Evolutionary conservation across 2,113 vertebrate species (phyloP), one percentile per base, ranked within the genome.

Genomic region (Geococcyx californianus): DNA sequence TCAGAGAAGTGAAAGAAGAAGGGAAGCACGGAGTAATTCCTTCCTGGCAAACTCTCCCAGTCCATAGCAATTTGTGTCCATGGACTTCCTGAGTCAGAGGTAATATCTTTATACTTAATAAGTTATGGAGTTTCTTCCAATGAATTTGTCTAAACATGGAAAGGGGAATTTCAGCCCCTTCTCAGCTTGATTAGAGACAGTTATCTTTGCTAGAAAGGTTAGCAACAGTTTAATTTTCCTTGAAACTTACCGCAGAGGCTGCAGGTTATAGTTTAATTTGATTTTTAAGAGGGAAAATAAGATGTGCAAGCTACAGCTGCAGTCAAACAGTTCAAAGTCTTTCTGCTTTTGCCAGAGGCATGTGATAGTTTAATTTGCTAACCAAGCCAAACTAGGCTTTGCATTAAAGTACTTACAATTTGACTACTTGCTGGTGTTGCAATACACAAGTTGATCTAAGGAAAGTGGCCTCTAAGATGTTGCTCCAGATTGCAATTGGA

Each of bases 211-310:
- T 90, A 94, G 92, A 90, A 95, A 96, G 83, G 83, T 81, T 93
- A 94, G 86, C 80, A 95, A 79, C 88, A 84, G 73, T 87, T 94
- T 94, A 90, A 96, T 94, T 95, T 96, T 92, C 90, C 88, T 94
- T 90, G 88, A 97, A 96, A 94, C 83, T 84, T 93, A 81, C 76
- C 11, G 0, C 76, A 96, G 72, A 96, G 66, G 92, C 93, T 97
- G 88, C 88, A 94, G 94, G 94, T 95, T 82, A 96, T n/a, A 82
- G 76, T 96, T 96, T 96, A 95, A 95, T 96, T 95, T 96, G 95
- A 89, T 94, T 95, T 96, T 93, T 93, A 95, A 96, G 86, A 95
- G 85, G 76, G 73, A 96, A 89, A 96, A 94, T 90, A 94, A 95
- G 93, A 58, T 93, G 73, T 82, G 80, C 88, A 66, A 92, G 86